phyloP scores from a whole-genome alignment of 2,113 vertebrate genomes.

The Saiga tatarica region DNA sequence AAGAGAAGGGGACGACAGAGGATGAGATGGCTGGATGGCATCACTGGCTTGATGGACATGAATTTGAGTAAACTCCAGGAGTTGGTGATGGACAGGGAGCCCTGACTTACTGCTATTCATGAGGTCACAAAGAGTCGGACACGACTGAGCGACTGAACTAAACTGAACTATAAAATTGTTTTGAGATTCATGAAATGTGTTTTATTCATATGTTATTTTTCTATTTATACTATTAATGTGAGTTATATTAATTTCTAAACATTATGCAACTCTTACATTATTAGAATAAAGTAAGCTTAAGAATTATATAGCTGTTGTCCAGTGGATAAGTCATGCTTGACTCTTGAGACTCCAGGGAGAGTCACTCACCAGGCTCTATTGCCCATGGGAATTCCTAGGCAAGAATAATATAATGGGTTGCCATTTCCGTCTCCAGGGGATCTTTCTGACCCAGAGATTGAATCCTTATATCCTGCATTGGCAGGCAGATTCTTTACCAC shows the following conservation, averaged over 20 bases:
- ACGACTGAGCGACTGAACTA: too few species aligned
- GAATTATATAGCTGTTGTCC: neutral
- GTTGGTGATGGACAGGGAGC: too few species aligned
- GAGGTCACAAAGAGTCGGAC: too few species aligned
- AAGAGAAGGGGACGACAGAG: too few species aligned
- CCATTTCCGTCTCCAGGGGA: neutral
- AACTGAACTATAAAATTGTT: neutral
- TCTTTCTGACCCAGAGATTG: neutral
- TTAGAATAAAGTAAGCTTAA: neutral
- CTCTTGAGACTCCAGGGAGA: neutral
- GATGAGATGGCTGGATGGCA: too few species aligned
- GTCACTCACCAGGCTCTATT: neutral
- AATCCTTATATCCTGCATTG: neutral
- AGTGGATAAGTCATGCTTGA: neutral
- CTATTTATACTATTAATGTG: neutral
- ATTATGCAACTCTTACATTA: neutral
- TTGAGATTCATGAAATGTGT: neutral
- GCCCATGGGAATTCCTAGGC: neutral
- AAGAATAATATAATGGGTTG: neutral
- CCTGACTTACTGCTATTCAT: too few species aligned
- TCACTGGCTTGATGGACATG: too few species aligned
- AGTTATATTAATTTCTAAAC: neutral
- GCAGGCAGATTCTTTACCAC: neutral
- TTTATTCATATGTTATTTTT: neutral
- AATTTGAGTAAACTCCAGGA: too few species aligned